Evolutionary conservation across 2,888 invertebrate species (phyloP).

Genomic region (Euproctis similis): DNA sequence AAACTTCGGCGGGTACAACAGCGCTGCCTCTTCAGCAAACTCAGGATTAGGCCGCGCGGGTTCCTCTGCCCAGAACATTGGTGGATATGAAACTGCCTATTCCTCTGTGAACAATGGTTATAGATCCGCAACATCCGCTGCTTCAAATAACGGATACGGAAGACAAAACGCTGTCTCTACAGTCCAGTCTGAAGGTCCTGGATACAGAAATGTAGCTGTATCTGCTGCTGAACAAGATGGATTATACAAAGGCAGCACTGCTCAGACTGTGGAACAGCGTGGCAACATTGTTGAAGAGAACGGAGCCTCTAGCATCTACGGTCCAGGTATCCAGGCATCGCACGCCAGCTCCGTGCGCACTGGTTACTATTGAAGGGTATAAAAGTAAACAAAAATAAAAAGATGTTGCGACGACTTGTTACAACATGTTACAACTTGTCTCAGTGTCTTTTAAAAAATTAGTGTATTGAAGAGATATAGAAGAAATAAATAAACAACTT

Average conservation of each 20-base stretch:
- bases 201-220: constrained; percentile 32
- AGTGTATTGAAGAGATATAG: constrained; percentile 4
- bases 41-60: constrained; percentile 29
- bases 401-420: constrained; percentile 50
- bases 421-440: constrained; percentile 39
- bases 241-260: constrained; percentile 40
- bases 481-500: constrained; percentile 36
- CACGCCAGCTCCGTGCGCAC: constrained; percentile 51
- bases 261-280: constrained; percentile 44
- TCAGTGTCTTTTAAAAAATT: constrained; percentile 49
- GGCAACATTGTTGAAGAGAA: constrained; percentile 38
- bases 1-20: constrained; percentile 41
- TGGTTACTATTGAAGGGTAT: constrained; percentile 38
- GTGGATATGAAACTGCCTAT: constrained; percentile 15
- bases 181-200: constrained; percentile 33
- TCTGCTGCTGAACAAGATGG: constrained; percentile 45
- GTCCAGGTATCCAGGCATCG: constrained; percentile 46
- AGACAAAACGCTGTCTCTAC: constrained; percentile 31
- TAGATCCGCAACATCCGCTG: constrained; percentile 18
- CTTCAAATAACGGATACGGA: constrained; percentile 30
- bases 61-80: constrained; percentile 26
- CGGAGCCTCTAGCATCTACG: constrained; percentile 48
- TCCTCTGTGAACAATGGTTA: constrained; percentile 28
- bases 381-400: constrained; percentile 11
- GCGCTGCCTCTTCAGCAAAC: constrained; percentile 38